Evolutionary conservation across 2,888 invertebrate genomes (phyloP), one percentile per base, ranked within the genome.

Genomic region (Sarcophaga caerulescens): DNA sequence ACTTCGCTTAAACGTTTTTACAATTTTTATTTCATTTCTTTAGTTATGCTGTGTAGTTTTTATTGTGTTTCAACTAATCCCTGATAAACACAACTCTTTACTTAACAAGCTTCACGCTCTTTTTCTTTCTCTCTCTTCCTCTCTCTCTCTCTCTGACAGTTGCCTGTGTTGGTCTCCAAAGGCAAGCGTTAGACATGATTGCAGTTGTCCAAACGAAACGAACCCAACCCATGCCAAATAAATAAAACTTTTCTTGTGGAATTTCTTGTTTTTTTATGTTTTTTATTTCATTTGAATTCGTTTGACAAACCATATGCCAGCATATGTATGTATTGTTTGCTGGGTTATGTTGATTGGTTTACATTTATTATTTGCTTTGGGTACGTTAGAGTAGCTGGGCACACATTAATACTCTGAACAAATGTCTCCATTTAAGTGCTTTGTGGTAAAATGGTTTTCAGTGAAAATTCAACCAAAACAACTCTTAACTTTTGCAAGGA

Each of bases 51-150:
- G 47, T 66, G 25, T 3, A 52, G 14, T 65, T 81, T 23, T 63
- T 78, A n/a, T 52, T 62, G 5, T 21, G 57, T 12, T 21, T 25
- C 52, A 14, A 65, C 35, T 85, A 85, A 85, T 85, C 85, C 85
- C 59, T 74, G 59, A 70, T 65, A 75, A 85, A 81, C 85, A 85
- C 59, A 81, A 85, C 85, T 85, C 69, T 81, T 81, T 75, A 85
- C 85, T 85, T 78, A 81, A 63, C 69, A 77, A 77, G 23, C 47
- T 52, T 52, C 12, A 52, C 14, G 52, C 12, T 52, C 17, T 52
- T 52, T 52, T 52, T 52, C 14, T 47, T 47, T 14, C 14, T 47
- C 14, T 47, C 12, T 47, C 12, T 47, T n/a, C n/a, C 2, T 4
- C 12, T 47, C 14, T 47, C 14, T 14, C 4, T 47, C 17, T 65